phyloP scores from a whole-genome alignment of 2,888 invertebrate species.

The Nycteola revayana region DNA sequence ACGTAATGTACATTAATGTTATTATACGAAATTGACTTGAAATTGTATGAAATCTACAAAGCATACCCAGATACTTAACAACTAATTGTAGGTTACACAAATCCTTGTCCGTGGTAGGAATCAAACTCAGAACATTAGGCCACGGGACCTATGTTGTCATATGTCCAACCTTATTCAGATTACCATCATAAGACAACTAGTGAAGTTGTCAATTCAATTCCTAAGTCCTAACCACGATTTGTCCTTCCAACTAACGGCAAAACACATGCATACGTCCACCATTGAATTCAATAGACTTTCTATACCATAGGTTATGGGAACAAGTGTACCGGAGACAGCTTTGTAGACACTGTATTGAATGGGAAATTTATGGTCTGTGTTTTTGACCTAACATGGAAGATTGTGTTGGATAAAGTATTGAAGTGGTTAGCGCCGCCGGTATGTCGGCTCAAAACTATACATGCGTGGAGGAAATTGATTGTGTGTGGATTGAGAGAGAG shows the following conservation, averaged over 20 bases:
- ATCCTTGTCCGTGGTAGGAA: no score
- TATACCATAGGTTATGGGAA: conserved; percentile 39
- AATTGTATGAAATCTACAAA: no score
- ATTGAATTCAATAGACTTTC: conserved; percentile 32
- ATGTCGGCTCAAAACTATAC: no score
- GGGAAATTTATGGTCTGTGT: conserved; percentile 30
- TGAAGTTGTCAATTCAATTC: conserved; percentile 31
- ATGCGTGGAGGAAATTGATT: no score
- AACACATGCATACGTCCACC: conserved; percentile 35
- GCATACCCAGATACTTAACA: no score
- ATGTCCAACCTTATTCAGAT: no score
- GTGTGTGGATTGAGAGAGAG: no score
- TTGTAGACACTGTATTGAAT: conserved; percentile 34
- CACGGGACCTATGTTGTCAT: no score
- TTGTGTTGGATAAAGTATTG: conserved; percentile 4
- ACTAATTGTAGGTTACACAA: no score
- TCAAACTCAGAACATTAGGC: no score
- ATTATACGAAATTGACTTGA: no score
- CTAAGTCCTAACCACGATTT: conserved; percentile 30
- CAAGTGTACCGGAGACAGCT: conserved; percentile 37
- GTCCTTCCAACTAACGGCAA: conserved; percentile 31
- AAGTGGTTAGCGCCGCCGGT: conserved; percentile 9
- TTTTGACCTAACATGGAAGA: conserved; percentile 26
- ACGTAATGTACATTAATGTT: no score
- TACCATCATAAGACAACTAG: conserved; percentile 3